Evolutionary conservation across 2,113 vertebrate genomes (phyloP).

Genomic region (Chelonoidis abingdonii): DNA sequence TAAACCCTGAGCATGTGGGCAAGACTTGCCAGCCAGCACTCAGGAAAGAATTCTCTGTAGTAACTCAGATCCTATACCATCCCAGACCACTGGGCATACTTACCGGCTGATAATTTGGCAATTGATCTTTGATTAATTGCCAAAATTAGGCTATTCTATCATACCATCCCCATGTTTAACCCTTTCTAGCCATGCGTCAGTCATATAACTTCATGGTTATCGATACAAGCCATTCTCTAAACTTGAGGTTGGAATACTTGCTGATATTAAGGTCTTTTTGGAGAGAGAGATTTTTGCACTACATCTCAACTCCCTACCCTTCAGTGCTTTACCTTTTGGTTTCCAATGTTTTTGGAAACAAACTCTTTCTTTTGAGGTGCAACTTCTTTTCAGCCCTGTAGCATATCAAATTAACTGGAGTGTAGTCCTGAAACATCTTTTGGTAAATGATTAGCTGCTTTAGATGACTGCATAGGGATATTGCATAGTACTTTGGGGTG

Average conservation of each 20-base stretch:
- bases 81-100: too few relatives aligned
- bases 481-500: neutral
- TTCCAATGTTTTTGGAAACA: neutral
- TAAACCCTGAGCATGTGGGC: too few relatives aligned
- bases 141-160: too few relatives aligned
- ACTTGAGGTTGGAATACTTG: neutral
- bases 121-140: too few relatives aligned
- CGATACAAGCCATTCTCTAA: neutral
- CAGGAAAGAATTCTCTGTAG: too few relatives aligned
- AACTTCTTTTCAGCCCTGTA: neutral
- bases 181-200: too few relatives aligned
- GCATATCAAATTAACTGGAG: neutral
- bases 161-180: too few relatives aligned
- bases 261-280: neutral
- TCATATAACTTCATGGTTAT: neutral
- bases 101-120: too few relatives aligned
- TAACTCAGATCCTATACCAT: too few relatives aligned
- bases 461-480: neutral
- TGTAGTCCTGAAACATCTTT: neutral
- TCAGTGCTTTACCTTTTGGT: neutral
- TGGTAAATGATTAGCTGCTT: neutral
- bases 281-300: neutral
- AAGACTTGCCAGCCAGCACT: too few relatives aligned
- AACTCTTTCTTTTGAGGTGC: fast-evolving
- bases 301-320: fast-evolving